phyloP scores from a whole-genome alignment of 2,113 vertebrate species.

The Piaya cayana region DNA sequence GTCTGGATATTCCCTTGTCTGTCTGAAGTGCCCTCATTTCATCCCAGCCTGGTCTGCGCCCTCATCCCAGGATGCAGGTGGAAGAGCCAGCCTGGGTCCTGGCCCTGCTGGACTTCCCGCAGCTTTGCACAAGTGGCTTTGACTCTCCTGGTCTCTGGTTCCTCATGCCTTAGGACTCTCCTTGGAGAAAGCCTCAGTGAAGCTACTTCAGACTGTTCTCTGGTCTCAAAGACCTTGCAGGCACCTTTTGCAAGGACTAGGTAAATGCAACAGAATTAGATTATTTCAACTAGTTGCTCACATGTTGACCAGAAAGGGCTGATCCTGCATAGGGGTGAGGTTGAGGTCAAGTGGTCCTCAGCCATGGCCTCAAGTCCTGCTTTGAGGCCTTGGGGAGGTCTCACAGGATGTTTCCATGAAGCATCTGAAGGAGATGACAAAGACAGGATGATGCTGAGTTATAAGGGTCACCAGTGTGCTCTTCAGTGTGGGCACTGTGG shows the following conservation, averaged over 20 bases:
- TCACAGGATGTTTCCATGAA: background rate
- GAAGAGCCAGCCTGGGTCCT: background rate
- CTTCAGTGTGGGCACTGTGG: accelerated
- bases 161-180: background rate
- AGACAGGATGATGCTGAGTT: background rate
- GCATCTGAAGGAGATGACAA: background rate
- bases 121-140: background rate
- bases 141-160: background rate
- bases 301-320: background rate
- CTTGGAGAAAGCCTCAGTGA: background rate
- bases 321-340: background rate
- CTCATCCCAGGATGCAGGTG: background rate
- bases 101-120: background rate
- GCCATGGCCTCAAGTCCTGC: background rate
- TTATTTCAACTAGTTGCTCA: background rate
- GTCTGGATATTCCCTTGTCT: background rate
- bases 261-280: background rate
- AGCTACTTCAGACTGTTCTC: background rate
- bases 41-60: background rate
- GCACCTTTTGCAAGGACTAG: background rate
- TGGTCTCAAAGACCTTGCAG: background rate
- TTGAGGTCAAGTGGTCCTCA: background rate
- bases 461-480: background rate
- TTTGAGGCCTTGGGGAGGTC: background rate
- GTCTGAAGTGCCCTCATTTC: background rate